Base-by-base conservation (phyloP, 2,797 vertebrate species). In the Chelon auratus region DNA sequence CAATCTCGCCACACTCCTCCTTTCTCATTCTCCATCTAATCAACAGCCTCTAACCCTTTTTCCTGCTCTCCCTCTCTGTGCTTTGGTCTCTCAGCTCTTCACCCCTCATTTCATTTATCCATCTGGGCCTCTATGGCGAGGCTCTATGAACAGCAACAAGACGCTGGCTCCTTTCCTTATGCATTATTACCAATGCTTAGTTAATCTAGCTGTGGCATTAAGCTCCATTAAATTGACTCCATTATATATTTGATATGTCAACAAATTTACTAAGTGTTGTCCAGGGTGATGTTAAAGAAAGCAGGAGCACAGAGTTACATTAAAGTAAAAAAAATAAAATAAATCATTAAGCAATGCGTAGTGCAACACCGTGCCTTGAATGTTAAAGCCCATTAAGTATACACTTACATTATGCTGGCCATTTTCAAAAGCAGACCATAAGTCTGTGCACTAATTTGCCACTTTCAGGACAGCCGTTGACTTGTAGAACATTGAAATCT, bases 31-130 rank as follows among this genome's bases (percentile, higher is more conserved):
- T 77, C 20, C 39, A 55, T 62, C 56, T 70, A 53, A 69, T 65
- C 63, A 68, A 20, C 24, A 50, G 30, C 40, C 53, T 72, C 65
- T 72, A 65, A 54, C 48, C 56, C 75, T 50, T 30, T 33, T 42
- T 30, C 17, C 22, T 51, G 42, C 24, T 5, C 61, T 59, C 43
- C 22, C 37, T 59, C 43, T 64, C 33, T 24, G 20, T 33, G 15
- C 64, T 57, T 56, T 40, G 36, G 45, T 65, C 57, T 62, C 72
- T 65, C 20, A 70, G 65, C 72, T 40, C 63, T 58, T 61, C 56
- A 43, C 30, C 53, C 30, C 1, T 60, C 62, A 59, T 78, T 71
- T 78, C 14, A 53, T 81, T 62, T 74, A 70, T 75, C 72, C 55
- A 55, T 66, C 40, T 61, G 48, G 30, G 39, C 51, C 48, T 40